Evolutionary conservation across 2,113 vertebrate species (phyloP).

Genomic region (Hyla sarda): DNA sequence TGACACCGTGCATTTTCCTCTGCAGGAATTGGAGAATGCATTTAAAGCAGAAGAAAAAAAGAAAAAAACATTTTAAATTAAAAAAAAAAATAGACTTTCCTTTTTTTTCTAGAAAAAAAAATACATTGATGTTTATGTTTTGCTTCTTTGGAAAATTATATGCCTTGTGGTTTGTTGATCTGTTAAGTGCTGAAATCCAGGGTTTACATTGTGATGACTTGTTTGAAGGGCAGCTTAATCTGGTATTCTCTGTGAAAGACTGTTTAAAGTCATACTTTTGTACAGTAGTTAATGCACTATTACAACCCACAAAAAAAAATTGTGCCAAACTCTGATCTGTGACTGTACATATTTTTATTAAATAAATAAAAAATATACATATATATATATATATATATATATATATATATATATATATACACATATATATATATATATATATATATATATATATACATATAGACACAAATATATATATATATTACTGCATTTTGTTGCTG

Average conservation of each 20-base stretch:
- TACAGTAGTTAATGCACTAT: slow-evolving; percentile 97
- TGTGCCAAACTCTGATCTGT: slow-evolving; percentile 97
- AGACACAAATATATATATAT: slow-evolving; percentile 58
- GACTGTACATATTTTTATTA: slow-evolving; percentile 89
- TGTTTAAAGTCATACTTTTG: slow-evolving; percentile 86
- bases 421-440: slow-evolving; percentile 64
- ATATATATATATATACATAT: slow-evolving; percentile 63
- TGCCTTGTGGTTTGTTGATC: slow-evolving; percentile 84
- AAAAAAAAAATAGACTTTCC: slow-evolving; percentile 86
- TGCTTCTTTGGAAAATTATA: slow-evolving; percentile 74
- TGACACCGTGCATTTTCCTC: slow-evolving; percentile 83
- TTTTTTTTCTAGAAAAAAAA: slow-evolving; percentile 75
- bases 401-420: slow-evolving; percentile 63
- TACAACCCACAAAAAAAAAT: slow-evolving; percentile 80
- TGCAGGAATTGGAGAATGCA: slow-evolving; percentile 84
- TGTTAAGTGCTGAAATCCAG: slow-evolving; percentile 84
- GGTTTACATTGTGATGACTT: slow-evolving; percentile 76
- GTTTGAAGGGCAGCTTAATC: slow-evolving; percentile 76
- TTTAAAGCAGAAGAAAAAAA: slow-evolving; percentile 84
- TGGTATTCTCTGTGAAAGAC: slow-evolving; percentile 78
- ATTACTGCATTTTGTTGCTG: slow-evolving; percentile 75
- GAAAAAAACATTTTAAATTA: slow-evolving; percentile 88
- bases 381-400: slow-evolving; percentile 63
- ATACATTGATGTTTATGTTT: slow-evolving; percentile 81
- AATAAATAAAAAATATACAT: slow-evolving; percentile 62